Percentiles rank a stretch among this genome's conserved stretches.
Conservation (phyloP, 2,113 vertebrate genomes). For the Myxocyprinus asiaticus region DNA sequence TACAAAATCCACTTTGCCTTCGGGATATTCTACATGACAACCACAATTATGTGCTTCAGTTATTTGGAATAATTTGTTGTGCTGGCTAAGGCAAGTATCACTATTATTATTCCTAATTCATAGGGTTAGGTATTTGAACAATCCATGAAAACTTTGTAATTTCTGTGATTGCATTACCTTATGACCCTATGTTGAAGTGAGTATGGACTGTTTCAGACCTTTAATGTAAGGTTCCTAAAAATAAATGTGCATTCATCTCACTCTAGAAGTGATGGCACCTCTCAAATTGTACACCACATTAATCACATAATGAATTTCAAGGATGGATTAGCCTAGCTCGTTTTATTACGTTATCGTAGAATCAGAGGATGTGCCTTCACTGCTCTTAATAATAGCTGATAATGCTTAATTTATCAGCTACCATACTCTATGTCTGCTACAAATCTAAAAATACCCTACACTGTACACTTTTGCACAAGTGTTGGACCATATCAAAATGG, state of each 20-base stretch:
- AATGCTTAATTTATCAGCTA: constrained; percentile 30
- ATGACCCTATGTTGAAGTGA: too few species aligned
- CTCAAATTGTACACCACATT: not conserved
- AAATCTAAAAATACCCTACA: constrained; percentile 10
- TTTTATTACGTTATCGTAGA: constrained; percentile 35
- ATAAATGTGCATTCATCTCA: constrained; percentile 18
- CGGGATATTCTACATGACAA: constrained; percentile 25
- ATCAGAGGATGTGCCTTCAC: constrained; percentile 54
- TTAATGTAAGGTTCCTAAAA: too few species aligned
- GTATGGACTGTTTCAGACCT: too few species aligned
- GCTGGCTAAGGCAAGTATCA: too few species aligned
- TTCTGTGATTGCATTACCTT: too few species aligned
- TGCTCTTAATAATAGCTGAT: constrained; percentile 23
- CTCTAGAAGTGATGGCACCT: constrained; percentile 37
- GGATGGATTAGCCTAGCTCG: not conserved
- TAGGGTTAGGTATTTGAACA: too few species aligned
- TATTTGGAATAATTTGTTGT: constrained; percentile 19
- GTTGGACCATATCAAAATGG: constrained; percentile 44
- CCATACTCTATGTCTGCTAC: constrained; percentile 6
- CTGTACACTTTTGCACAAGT: constrained; percentile 25
- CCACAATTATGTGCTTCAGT: constrained; percentile 26
- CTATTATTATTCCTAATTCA: too few species aligned
- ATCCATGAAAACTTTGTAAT: too few species aligned
- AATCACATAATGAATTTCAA: constrained; percentile 15
- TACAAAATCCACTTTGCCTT: not conserved